Base-by-base conservation (phyloP, 2,888 invertebrate species). In the Dorcus parallelipipedus region DNA sequence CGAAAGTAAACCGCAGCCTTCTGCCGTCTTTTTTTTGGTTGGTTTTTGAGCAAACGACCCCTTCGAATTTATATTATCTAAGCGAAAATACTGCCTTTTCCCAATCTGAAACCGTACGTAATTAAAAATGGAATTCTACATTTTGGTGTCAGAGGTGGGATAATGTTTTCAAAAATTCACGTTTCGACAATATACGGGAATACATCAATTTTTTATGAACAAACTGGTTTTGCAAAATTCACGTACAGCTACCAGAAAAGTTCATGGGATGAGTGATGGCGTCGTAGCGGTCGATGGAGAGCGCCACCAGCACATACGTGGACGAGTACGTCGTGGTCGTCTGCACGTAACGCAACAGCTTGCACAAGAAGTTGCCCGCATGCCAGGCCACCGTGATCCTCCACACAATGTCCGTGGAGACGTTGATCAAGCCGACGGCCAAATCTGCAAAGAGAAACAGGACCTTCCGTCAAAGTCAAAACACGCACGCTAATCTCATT, bases 251-350 rank as follows among this genome's bases (percentile, higher is more conserved):
- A 72, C 93, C 92, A 53, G 93, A 92, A 79, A 95, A 95, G 80
- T 95, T 95, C 93, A 95, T 93, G 0, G 95, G 95, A 78, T 93
- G 91, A 9, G 93, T 93, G 73, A 95, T 95, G 64, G 95, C 95
- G 72, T 95, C 95, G 75, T 94, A 95, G 69, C 95, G 84, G 80
- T 95, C 95, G 71, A 95, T 93, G 71, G 93, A 94, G 60, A 95
- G 83, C 2, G 95, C 95, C 23, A 95, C 95, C 57, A 95, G 82
- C 38, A 95, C 94, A 75, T 95, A 95, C 0, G 95, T 95, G 2
- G 95, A 95, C 1, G 93, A 93, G 75, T 93, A 95, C 66, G 94
- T 94, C 52, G 95, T 93, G 65, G 94, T 87, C 1, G 88, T 91
- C 83, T 92, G 91, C 49, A 89, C 81, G 76, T 93, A 95, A 70